phyloP scores from a whole-genome alignment of 1,140 invertebrate species.

The Caenorhabditis latens region DNA sequence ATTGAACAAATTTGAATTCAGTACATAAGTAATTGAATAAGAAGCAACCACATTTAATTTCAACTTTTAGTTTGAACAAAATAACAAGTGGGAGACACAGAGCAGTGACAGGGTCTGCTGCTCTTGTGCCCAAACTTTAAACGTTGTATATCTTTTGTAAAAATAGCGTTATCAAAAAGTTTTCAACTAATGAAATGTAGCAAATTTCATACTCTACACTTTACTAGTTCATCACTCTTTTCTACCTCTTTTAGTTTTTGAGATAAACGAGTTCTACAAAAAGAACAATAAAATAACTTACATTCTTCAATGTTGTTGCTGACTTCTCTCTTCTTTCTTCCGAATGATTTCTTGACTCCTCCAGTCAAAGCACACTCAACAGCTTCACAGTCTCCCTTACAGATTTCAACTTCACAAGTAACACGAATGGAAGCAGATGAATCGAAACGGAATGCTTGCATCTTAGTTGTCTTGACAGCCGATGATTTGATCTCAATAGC shows the following conservation, averaged over 20 bases:
- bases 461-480: constrained; percentile 75
- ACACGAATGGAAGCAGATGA: constrained; percentile 72
- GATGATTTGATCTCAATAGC: constrained; percentile 71
- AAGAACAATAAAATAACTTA: constrained; percentile 63
- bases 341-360: constrained; percentile 73
- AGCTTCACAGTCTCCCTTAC: constrained; percentile 76
- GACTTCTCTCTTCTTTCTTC: constrained; percentile 75
- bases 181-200: too few relatives aligned
- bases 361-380: constrained; percentile 71
- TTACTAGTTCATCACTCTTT: too few relatives aligned
- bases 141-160: too few relatives aligned
- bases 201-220: too few relatives aligned
- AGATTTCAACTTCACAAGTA: constrained; percentile 76
- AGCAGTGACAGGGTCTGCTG: too few relatives aligned
- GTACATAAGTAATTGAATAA: neutral
- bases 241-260: too few relatives aligned
- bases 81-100: too few relatives aligned
- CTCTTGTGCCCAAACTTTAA: too few relatives aligned
- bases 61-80: too few relatives aligned
- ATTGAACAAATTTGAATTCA: neutral
- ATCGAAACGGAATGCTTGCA: constrained; percentile 78
- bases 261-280: too few relatives aligned
- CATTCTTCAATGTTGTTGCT: constrained; percentile 74
- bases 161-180: too few relatives aligned
- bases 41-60: too few relatives aligned